Evolutionary conservation across 1,140 invertebrate species (phyloP), one percentile per base, ranked within the genome.

Genomic region (Aphidius ervi): DNA sequence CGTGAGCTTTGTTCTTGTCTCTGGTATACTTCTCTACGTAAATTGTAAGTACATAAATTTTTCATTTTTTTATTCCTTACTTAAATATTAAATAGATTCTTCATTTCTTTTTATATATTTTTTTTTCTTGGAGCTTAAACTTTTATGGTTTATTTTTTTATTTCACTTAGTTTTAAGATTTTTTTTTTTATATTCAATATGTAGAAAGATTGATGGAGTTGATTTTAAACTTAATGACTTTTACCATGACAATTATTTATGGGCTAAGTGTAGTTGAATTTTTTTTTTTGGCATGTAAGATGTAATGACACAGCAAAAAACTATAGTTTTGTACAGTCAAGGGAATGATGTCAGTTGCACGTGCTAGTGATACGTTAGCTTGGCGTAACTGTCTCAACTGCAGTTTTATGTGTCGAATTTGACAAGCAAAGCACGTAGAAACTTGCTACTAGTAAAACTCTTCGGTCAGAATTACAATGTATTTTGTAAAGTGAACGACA

Each of bases 1-100:
- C 53, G 75, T 84, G 40, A 76, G 83, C 56, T 84, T 84, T 65
- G 79, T 84, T 1, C 72, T 84, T 67, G 80, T 85, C 63, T 82
- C 82, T 63, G 82, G 82, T 43, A 80, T 84, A 53, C 74, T 85
- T 31, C 76, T 85, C 8, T 84, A 84, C 69, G 82, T 84, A 66
- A 85, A 85, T 70, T 84, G 84, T 85, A 71, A 83, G 82, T 84
- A 65, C 10, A 53, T 31, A 6, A 31, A n/a, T n/a, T n/a, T n/a
- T n/a, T n/a, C n/a, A n/a, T n/a, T n/a, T n/a, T n/a, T 39, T 31
- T 31, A 31, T 3, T 31, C 23, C 4, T 31, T 31, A 31, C 2
- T 16, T 1, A 16, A 16, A 16, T 16, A 16, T 16, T 16, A 16
- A 16, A 1, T 16, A 16, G 16, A 16, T 16, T 16, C 1, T 16